Base-by-base conservation (phyloP, 1,140 invertebrate species). In the Papilio glaucus region DNA sequence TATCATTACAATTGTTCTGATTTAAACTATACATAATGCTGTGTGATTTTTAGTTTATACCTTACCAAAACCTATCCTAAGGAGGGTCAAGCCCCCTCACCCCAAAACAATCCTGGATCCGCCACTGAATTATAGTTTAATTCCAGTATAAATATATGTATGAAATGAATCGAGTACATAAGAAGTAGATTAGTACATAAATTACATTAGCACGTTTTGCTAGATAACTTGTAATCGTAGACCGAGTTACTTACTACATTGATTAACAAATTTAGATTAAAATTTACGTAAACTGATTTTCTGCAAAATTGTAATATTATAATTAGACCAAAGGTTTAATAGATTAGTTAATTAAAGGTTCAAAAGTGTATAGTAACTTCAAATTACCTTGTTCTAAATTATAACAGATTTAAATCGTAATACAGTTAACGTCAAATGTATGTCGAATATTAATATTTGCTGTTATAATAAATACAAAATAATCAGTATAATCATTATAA, bases 401-500 rank as follows among this genome's bases (percentile, higher is more conserved):
- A 29, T 29, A 68, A 45, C 65, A 69, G 42, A 18, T 69, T 69
- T 33, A 29, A 53, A 38, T 49, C 49, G 42, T 67, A 21, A 37
- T 65, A 39, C 45, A 10, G 29, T 69, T 69, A 24, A 69, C 45
- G 42, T 67, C n/a, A 53, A 53, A 18, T 57, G 26, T 53, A 29
- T 53, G 67, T 69, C n/a, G 29, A 69, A 45, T 24, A 24, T 63
- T 63, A 63, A 21, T 38, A 39, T 37, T 73, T 68, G 62, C 10
- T 73, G 49, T 76, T 71, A 74, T 74, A 73, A 69, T 76, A 74
- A 76, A 76, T 38, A 80, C 71, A 60, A 81, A 73, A 80, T 81
- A 83, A 84, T 85, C 82, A 85, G 76, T 83, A 79, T 85, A 85
- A 78, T 81, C 79, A 37, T 79, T 75, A 78, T 79, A 65, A 76